Conservation (phyloP, 2,113 vertebrate genomes). For the Alouatta palliata region DNA sequence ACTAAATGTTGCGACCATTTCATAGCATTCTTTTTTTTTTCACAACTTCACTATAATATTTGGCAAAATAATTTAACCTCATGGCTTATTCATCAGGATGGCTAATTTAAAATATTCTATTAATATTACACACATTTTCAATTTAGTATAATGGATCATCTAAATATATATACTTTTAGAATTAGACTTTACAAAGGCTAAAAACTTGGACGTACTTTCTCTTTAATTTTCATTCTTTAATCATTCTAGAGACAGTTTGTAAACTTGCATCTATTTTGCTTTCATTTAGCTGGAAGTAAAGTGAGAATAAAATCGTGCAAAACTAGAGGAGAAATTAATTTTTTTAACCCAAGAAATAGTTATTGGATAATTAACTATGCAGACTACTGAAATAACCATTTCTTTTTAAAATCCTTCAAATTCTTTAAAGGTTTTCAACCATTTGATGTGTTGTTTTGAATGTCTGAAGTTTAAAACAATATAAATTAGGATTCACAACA, state of each 20-base stretch:
- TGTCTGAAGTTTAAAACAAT: constrained; percentile 27
- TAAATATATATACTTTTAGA: neutral
- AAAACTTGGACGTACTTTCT: neutral
- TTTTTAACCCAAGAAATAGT: neutral
- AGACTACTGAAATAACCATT: neutral
- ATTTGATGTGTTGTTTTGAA: neutral
- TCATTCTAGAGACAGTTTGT: neutral
- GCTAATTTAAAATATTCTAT: neutral
- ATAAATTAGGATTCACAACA: neutral
- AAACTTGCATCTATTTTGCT: neutral
- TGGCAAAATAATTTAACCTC: neutral
- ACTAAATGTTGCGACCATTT: neutral
- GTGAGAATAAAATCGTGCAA: neutral
- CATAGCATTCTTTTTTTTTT: neutral
- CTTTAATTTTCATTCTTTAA: constrained; percentile 7
- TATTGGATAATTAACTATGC: neutral
- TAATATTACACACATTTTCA: neutral
- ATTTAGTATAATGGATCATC: neutral
- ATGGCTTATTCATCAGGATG: neutral
- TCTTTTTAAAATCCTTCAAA: constrained; percentile 24
- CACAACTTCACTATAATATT: neutral
- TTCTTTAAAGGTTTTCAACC: neutral
- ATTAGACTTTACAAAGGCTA: neutral
- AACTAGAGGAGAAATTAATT: neutral
- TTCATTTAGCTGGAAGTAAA: neutral